Percentiles rank a stretch among this genome's conserved stretches.
Evolutionary conservation across 2,888 invertebrate species (phyloP).

Genomic region (Alviniconcha strummeri): DNA sequence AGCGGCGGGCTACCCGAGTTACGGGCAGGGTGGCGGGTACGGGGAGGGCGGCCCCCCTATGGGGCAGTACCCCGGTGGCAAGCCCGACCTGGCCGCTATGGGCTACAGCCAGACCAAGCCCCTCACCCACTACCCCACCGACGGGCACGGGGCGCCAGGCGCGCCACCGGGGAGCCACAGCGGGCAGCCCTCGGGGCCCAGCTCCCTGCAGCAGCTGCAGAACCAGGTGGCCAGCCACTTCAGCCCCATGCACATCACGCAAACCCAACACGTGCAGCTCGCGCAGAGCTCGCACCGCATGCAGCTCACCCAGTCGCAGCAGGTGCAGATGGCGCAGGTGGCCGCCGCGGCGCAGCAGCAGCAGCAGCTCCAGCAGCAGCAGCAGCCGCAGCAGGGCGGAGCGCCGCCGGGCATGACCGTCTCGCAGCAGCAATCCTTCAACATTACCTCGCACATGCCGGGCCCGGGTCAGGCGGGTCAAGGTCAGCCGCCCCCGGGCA

Average conservation of each 20-base stretch:
- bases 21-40: constrained; percentile 36
- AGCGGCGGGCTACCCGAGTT: constrained; percentile 32
- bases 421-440: constrained; percentile 62
- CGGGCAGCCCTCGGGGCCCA: constrained; percentile 48
- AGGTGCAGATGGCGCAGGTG: constrained; percentile 63
- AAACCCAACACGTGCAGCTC: constrained; percentile 82
- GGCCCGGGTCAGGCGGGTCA: constrained; percentile 41
- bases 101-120: constrained; percentile 67
- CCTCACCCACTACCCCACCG: constrained; percentile 66
- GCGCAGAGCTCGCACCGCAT: constrained; percentile 62
- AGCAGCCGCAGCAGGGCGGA: constrained; percentile 75
- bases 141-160: constrained; percentile 47
- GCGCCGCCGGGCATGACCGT: constrained; percentile 50
- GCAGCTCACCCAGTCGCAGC: constrained; percentile 68
- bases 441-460: constrained; percentile 42
- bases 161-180: constrained; percentile 43
- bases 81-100: constrained; percentile 48
- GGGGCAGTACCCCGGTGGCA: constrained; percentile 43
- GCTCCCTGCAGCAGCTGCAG: constrained; percentile 68
- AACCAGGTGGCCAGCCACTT: constrained; percentile 79
- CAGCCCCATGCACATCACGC: constrained; percentile 86
- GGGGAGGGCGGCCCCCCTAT: constrained; percentile 37
- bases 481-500: constrained; percentile 46
- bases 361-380: constrained; percentile 67
- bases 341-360: constrained; percentile 51